Base-by-base conservation (phyloP, 2,888 invertebrate genomes). In the Platycnemis pennipes region DNA sequence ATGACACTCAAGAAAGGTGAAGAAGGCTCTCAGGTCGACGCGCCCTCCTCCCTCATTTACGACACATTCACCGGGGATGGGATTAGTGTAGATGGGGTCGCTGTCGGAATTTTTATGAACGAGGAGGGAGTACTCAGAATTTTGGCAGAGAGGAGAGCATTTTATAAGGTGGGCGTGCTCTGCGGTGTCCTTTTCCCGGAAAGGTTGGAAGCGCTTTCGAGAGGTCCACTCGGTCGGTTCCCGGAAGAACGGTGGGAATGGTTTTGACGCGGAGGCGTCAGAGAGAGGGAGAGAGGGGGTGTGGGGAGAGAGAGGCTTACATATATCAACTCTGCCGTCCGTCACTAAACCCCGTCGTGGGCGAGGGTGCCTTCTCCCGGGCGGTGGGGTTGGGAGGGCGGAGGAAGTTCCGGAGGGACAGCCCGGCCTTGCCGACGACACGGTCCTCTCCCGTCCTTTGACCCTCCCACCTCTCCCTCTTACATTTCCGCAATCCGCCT, bases 381-480 rank as follows among this genome's bases (percentile, higher is more conserved):
- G 11, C 37, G n/a, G 42, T 37, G 3, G 31, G 42, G 44, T 16
- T 5, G 42, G 42, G 19, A 7, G 42, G 42, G 89, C 4, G 53
- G 42, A 31, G 31, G 42, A 44, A 63, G 56, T 63, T 91, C 69
- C 26, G 19, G 88, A 53, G 91, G 91, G 91, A 63, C 63, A 42
- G 63, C 63, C 63, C 91, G 91, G 44, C 91, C 91, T 91, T 91
- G 91, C 63, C 91, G 26, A 42, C 53, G 26, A 26, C 26, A 45
- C 86, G 2, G n/a, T 5, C 0, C 86, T 16, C 56, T 56, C 37
- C 53, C 53, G 53, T 63, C 63, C 91, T 91, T 91, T 91, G 44
- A 91, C 91, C 91, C 44, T 46, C 88, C 45, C n/a, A n/a, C n/a
- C 31, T 56, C 63, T 44, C 13, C 42, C 13, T 26, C 44, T 5